Evolutionary conservation across 2,113 vertebrate species (phyloP), one percentile per base, ranked within the genome.

Genomic region (Cephalopterus ornatus): DNA sequence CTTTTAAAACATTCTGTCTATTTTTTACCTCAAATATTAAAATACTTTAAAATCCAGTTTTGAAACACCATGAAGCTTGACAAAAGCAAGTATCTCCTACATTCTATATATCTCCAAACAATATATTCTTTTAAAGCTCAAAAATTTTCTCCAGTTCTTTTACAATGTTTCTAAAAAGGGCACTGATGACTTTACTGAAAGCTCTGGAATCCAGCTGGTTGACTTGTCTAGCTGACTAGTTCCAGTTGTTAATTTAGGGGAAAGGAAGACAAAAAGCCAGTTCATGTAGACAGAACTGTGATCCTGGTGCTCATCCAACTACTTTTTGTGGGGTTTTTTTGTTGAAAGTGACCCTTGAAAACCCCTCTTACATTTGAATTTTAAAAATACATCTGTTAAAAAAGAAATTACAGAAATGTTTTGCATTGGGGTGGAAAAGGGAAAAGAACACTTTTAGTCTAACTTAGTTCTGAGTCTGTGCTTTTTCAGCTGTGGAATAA

Each of bases 401-500:
- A 91, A 91, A 93, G 17, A 80, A 95, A 91, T 85, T 62, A 82
- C 26, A 90, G 72, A 77, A 41, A 87, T 50, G 37, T 78, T 96
- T 95, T 88, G 90, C 35, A 84, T 16, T 35, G 23, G 91, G 23
- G 53, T 75, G 58, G 92, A 94, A 77, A 86, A 94, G n/a, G 61
- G 76, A 95, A 97, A 81, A 22, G 68, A 88, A 82, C 27, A 78
- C 53, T 91, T 93, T 81, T 62, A 93, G 39, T 41, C 56, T 76
- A 53, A 74, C 35, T 90, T 75, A 91, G 68, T 53, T 94, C 55
- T 79, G 66, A 26, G 70, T 58, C 88, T 96, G 82, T 96, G 95
- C 94, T 97, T 97, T 95, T 95, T 95, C 94, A 97, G 95, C 96
- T 97, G 91, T 8, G 6, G 74, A 94, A 82, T 90, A 91, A 93